Conservation (phyloP, 2,888 invertebrate species). For the Rotaria magnacalcarata region DNA sequence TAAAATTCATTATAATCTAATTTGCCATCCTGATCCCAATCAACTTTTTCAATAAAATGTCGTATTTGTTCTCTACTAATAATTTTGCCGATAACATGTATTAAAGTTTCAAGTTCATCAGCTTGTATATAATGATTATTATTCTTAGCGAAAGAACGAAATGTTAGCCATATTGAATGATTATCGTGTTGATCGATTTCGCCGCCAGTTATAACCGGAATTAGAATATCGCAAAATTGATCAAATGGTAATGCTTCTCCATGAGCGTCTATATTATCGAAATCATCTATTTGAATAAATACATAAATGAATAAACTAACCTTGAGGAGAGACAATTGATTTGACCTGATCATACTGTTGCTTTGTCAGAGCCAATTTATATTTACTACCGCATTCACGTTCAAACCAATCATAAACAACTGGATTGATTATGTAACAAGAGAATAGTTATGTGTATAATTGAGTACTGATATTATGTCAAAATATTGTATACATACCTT, state of each 20-base stretch:
- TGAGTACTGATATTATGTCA: too few relatives aligned
- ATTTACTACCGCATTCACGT: neutral
- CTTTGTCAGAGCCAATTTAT: conserved; percentile 10
- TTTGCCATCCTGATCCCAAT: neutral
- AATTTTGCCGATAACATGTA: neutral
- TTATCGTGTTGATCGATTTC: neutral
- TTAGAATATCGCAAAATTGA: conserved; percentile 27
- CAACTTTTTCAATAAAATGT: neutral
- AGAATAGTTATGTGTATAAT: neutral
- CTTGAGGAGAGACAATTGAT: neutral
- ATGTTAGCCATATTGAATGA: conserved; percentile 10
- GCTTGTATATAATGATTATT: neutral
- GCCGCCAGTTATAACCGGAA: neutral
- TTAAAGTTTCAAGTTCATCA: neutral
- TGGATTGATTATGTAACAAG: neutral
- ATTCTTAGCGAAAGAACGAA: conserved; percentile 8
- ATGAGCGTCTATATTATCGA: neutral
- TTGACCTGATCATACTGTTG: conserved; percentile 14
- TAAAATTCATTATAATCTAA: neutral
- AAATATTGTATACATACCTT: neutral
- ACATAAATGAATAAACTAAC: neutral
- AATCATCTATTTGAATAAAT: neutral
- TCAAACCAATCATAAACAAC: conserved; percentile 32
- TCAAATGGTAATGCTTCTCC: neutral
- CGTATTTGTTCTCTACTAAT: neutral